Base-by-base conservation (phyloP, 2,113 vertebrate species). In the Rynchops niger region DNA sequence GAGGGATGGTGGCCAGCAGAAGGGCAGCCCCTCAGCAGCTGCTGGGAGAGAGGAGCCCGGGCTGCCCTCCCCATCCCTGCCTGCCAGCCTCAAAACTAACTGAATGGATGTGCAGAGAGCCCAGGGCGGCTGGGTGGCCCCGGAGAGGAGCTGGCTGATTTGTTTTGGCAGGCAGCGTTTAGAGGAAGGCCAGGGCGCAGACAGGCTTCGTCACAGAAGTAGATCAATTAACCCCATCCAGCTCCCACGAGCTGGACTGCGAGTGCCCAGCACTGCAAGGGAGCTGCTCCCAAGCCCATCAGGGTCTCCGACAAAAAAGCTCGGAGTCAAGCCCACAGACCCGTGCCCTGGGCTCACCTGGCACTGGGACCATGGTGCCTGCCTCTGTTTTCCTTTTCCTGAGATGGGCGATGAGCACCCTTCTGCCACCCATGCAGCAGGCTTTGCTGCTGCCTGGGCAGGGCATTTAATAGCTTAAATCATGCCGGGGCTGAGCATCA, bases 201-300 rank as follows among this genome's bases (percentile, higher is more conserved):
- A 78, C 16, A 0, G 67, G 73, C 92, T 97, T 96, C 53, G 3
- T 95, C 96, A 96, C 83, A 95, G 80, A 95, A 97, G 89, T 86
- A 65, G 95, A 97, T 97, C 96, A 86, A 96, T 98, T 96, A 97
- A 95, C 85, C 82, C 85, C 86, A 69, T 91, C 32, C 76, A 88
- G 70, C 73, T 87, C 70, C 88, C 32, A 5, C 40, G n/a, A 82
- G 76, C 89, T 73, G 83, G 67, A 23, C 81, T 26, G 74, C 6
- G 12, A 93, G 79, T n/a, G 42, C 91, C 71, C 92, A 93, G 88
- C 58, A 6, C 82, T 65, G 83, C 81, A 40, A 91, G 87, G 86
- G 69, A 61, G 43, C 72, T 81, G 61, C 81, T 86, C 65, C 71
- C 1, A 7, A 38, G 58, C 26, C 61, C 20, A 0, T 8, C 73